Evolutionary conservation across 2,113 vertebrate genomes (phyloP), one percentile per base, ranked within the genome.

Genomic region (Canis aureus): DNA sequence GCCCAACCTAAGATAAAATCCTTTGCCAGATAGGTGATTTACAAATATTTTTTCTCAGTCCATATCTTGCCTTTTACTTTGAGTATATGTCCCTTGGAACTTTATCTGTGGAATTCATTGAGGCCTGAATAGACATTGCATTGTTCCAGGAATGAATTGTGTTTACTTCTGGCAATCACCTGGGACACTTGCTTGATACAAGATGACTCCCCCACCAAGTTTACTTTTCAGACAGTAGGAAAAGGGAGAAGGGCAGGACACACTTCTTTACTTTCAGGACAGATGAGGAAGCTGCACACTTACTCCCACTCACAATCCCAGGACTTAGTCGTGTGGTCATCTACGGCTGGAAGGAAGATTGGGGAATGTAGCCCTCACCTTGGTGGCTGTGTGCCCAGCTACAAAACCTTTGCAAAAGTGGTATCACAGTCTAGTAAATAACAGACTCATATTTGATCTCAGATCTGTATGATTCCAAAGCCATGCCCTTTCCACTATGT

Each of bases 61-160:
- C 38, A 17, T 90, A 10, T 74, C 32, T 69, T 88, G 12, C 29
- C 79, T 92, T 74, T 57, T 84, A 29, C 66, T 73, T 49, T 82
- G 69, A 94, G 12, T 32, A 25, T 67, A 7, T 17, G 25, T 73
- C 11, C 60, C 55, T 53, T 22, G 10, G 22, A 38, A 93, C 29
- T 92, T 97, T 57, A 83, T 49, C 22, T 89, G 32, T 57, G 11
- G 23, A 69, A 66, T 86, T 92, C n/a, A 86, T 66, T 55, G 80
- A 89, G 89, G 88, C n/a, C 80, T 92, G 57, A 23, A 22, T 73
- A 62, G 74, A 92, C 86, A 78, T 2, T 60, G 5, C 53, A 32
- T 79, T 57, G 67, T 62, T 91, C 23, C 60, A 60, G 1, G 81
- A 79, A 51, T 74, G 22, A 49, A 73, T 13, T 94, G 64, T 32